Evolutionary conservation across 2,797 vertebrate species (phyloP), one percentile per base, ranked within the genome.

Genomic region (Melanotaenia pygmaea): DNA sequence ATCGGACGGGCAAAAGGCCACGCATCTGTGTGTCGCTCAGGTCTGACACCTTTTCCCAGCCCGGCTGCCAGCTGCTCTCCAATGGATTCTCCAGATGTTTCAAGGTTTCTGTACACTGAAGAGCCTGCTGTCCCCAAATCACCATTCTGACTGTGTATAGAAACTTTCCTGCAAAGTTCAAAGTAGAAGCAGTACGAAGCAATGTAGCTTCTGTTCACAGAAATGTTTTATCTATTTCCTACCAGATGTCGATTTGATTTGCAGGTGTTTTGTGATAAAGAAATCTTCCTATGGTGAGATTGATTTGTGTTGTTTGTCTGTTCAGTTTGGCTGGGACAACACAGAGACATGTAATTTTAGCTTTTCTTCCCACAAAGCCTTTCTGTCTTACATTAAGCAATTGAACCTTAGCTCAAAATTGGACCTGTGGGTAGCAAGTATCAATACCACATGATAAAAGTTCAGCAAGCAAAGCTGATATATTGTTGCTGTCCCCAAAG

Each of bases 1-100:
- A 70, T 76, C 43, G 84, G 79, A 81, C 60, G 72, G 87, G 68
- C 81, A 79, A 86, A 83, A 88, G 89, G 91, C 79, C 86, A 77
- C 74, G 73, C 91, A 91, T 92, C 91, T 92, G 91, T 37, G 83
- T 91, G 92, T 93, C 91, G 90, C 89, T 93, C 88, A 85, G 83
- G 86, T 88, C 89, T 80, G 87, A 89, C 91, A 83, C 83, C 82
- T 77, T 84, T 78, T 89, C 86, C 85, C 74, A 64, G 77, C 74
- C 88, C 82, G 80, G 89, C 89, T 90, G 86, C 82, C 88, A 87
- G 73, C 59, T 9, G 66, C 80, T 90, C 90, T 47, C 87, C 80
- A 34, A 80, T 84, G 88, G 83, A 85, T 81, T 74, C 74, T 85
- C 91, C 93, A 93, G 93, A 93, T 93, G 93, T 93, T 94, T 90